These are phyloP conservation scores for Aurelia sp. DNA, from an alignment of 30 jellyfish, hydroid and myxozoan species.

Conservation along the genomic window DNA sequence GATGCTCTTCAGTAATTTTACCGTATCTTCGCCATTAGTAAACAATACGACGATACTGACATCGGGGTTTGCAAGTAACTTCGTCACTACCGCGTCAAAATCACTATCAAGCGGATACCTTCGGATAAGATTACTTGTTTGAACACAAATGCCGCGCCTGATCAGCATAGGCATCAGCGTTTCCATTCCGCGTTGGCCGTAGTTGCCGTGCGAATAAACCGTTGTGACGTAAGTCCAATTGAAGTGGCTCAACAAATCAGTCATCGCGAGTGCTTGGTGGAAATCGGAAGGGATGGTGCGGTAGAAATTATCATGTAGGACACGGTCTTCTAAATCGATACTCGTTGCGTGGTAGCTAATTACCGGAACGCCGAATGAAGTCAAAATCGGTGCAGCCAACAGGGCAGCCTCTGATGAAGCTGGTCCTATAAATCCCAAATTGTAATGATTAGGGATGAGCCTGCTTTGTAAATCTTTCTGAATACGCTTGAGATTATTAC, in stretches of 20 bases:
- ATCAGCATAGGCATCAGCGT: constrained; percentile 2
- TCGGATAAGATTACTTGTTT: constrained; percentile 23
- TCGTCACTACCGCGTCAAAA: constrained; percentile 5
- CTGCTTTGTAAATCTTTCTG: constrained; percentile 6
- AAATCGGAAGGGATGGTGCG: constrained; percentile 85
- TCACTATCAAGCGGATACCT: neutral
- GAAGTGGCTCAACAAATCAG: constrained; percentile 36
- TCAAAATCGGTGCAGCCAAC: constrained; percentile 40
- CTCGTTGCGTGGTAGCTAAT: constrained; percentile 69
- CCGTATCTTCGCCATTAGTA: constrained; percentile 52
- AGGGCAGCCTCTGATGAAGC: constrained; percentile 62
- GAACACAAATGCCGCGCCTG: constrained; percentile 34
- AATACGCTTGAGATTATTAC: constrained; percentile 23
- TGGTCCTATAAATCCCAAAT: constrained; percentile 36
- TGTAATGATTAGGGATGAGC: neutral
- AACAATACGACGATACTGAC: constrained; percentile 44
- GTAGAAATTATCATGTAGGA: constrained; percentile 36
- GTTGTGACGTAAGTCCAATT: constrained; percentile 49
- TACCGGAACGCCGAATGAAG: constrained; percentile 38
- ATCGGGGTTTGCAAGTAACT: constrained; percentile 11
- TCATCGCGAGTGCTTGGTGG: constrained; percentile 39
- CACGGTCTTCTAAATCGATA: constrained; percentile 42
- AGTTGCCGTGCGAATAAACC: constrained; percentile 42
- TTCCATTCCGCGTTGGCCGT: constrained; percentile 48
- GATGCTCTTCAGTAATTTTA: constrained; percentile 16